Conservation (phyloP, 2,888 invertebrate species). For the Acanthosepion esculentum region DNA sequence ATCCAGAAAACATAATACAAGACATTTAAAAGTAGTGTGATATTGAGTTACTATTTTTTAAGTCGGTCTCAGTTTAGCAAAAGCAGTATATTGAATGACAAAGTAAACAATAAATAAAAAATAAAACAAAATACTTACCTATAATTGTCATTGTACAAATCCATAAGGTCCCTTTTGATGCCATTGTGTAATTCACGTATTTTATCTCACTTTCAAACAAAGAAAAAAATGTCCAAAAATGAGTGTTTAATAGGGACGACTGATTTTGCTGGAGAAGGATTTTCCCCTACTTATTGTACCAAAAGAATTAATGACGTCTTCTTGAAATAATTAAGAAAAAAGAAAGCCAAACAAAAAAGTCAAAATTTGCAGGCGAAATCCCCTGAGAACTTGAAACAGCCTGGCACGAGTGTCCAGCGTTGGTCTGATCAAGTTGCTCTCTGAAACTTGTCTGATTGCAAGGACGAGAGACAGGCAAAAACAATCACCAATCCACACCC, state of each 20-base stretch:
- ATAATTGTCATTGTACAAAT: background rate
- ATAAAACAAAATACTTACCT: background rate
- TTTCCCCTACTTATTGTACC: background rate
- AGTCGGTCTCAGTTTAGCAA: too few relatives aligned
- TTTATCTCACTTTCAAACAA: background rate
- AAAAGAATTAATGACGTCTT: background rate
- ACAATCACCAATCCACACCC: background rate
- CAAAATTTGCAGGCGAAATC: background rate
- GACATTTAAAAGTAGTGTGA: background rate
- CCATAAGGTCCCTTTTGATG: background rate
- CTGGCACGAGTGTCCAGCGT: background rate
- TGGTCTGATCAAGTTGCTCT: background rate
- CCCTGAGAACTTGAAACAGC: background rate
- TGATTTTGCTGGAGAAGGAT: background rate
- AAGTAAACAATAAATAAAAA: too few relatives aligned
- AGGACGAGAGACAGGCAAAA: background rate
- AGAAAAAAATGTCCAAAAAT: background rate
- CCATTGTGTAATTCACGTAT: background rate
- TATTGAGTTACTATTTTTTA: too few relatives aligned
- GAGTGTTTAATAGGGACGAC: background rate
- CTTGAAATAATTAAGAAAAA: background rate
- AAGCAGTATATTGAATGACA: too few relatives aligned
- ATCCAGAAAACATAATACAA: too few relatives aligned
- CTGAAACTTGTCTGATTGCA: background rate
- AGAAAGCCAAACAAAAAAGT: background rate